Evolutionary conservation across 2,888 invertebrate genomes (phyloP), one percentile per base, ranked within the genome.

Genomic region (Parnassius smintheus): DNA sequence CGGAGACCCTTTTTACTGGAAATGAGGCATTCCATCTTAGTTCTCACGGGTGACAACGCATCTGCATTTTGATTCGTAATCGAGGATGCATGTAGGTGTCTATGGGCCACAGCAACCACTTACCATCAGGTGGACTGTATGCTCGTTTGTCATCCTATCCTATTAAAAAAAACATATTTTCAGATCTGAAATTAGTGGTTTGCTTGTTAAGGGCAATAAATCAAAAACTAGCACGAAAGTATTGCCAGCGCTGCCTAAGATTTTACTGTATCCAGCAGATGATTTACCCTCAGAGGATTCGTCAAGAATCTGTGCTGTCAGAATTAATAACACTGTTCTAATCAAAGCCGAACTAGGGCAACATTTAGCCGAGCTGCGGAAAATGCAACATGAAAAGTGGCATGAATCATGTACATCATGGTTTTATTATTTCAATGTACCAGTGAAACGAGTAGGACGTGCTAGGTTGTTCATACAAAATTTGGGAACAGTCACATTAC

Each of bases 401-500:
- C 78, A 85, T 52, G 82, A 85, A 61, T 45, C 62, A 11, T 88
- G 88, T 61, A 74, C 72, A 9, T 68, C 77, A 1, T 91, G 91
- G 91, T 81, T 80, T 1, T 91, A 91, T 68, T 91, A 91, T 65
- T 89, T 90, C 59, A 89, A 89, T 63, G 78, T 81, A 4, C 82
- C 85, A 0, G 63, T 76, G 11, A 81, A 78, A 59, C 78, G 76
- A 71, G 78, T 80, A 2, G 85, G 86, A 0, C 79, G 88, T 69
- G 77, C 80, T 66, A 84, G 82, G 68, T 70, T 93, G 7, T 77
- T 70, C 65, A 69, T 93, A 1, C 81, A 93, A 70, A 93, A 93
- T 69, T 80, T 89, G 9, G 93, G 93, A n/a, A 91, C 90, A 11
- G 84, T 86, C 0, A 75, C 87, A 7, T 70, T 93, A 10, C 77